phyloP scores from a whole-genome alignment of 2,113 vertebrate species.

The Morone saxatilis region DNA sequence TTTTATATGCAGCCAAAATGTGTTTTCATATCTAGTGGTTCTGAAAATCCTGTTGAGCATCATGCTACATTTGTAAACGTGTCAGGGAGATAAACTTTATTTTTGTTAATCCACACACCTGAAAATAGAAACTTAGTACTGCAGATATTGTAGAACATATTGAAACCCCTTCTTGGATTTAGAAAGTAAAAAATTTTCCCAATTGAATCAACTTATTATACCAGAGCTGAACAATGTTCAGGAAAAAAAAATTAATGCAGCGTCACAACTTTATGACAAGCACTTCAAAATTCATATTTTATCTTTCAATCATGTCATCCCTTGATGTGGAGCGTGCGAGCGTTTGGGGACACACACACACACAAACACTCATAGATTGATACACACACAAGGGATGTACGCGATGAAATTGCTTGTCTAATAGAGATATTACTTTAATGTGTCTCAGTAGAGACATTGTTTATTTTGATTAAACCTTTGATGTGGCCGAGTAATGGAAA shows the following conservation, averaged over 20 bases:
- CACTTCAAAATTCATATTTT: constrained; percentile 28
- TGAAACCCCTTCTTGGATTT: constrained; percentile 22
- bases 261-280: constrained; percentile 36
- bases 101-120: constrained; percentile 33
- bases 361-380: constrained; percentile 10
- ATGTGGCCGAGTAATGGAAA: constrained; percentile 68
- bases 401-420: constrained; percentile 49
- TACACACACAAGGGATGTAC: not conserved
- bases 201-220: constrained; percentile 34
- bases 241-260: constrained; percentile 13
- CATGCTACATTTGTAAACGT: constrained; percentile 1
- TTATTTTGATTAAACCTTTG: constrained; percentile 72
- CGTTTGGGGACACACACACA: constrained; percentile 14
- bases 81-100: constrained; percentile 6
- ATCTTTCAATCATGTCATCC: constrained; percentile 47
- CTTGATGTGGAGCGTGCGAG: not conserved
- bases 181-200: constrained; percentile 14
- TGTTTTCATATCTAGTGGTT: not conserved
- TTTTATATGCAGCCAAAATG: constrained; percentile 22
- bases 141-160: constrained; percentile 7
- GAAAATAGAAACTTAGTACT: constrained; percentile 23
- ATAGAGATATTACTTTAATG: constrained; percentile 62
- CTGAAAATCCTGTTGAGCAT: constrained; percentile 2
- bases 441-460: constrained; percentile 66
- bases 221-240: not conserved